Evolutionary conservation across 2,888 invertebrate species (phyloP).

Genomic region (Mesorhabditis sp.): DNA sequence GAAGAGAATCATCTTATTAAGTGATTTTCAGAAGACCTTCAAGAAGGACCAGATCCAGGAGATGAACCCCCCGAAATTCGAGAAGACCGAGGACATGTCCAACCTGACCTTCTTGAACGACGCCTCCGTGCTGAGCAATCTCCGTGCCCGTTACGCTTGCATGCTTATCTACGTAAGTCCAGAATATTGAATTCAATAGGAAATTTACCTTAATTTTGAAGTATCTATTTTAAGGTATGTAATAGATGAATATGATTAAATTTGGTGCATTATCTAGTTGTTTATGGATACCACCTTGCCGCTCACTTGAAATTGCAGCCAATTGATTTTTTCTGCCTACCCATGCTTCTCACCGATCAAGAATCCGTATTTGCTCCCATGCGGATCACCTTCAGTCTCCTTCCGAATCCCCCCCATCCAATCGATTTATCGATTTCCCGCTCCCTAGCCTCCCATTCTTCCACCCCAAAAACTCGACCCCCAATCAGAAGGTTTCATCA

Average conservation of each 20-base stretch:
- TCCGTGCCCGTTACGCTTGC: conserved; percentile 94
- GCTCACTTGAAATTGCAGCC: not conserved
- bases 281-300: not conserved
- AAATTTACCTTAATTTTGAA: not conserved
- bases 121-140: conserved; percentile 95
- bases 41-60: conserved; percentile 86
- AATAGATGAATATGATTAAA: not conserved
- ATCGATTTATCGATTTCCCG: not conserved
- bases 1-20: not conserved
- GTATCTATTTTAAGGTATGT: not conserved
- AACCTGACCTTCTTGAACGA: conserved; percentile 98
- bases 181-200: not conserved
- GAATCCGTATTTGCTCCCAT: no score
- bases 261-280: no score
- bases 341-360: no score
- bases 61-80: conserved; percentile 97
- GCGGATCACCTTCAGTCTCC: no score
- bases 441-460: not conserved
- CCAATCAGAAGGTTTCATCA: conserved; percentile 2
- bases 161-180: conserved; percentile 70
- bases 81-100: conserved; percentile 71
- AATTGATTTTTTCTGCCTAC: not conserved
- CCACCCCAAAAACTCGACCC: not conserved
- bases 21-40: conserved; percentile 67
- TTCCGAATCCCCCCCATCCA: no score